Conservation (phyloP, 2,113 vertebrate genomes). For the Regulus satrapa region DNA sequence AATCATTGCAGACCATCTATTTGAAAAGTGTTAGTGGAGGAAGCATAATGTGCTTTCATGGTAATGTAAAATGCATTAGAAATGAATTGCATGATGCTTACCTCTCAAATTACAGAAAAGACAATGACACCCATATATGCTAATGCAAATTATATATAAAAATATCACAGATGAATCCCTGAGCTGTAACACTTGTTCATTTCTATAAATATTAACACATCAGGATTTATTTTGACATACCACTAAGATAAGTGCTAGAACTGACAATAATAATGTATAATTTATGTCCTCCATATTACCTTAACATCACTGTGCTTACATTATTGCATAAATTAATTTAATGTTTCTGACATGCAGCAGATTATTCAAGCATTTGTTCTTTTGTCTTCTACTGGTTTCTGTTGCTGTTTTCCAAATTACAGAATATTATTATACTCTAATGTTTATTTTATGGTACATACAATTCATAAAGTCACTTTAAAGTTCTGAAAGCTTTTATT, state of each 20-base stretch:
- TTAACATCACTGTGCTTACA: slow-evolving; percentile 77
- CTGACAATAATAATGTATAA: slow-evolving; percentile 82
- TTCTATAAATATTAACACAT: slow-evolving; percentile 79
- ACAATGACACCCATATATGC: slow-evolving; percentile 64
- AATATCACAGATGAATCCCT: slow-evolving; percentile 63
- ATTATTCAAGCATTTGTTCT: slow-evolving; percentile 76
- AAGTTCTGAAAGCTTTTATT: slow-evolving; percentile 66
- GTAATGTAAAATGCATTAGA: slow-evolving; percentile 69
- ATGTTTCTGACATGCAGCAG: slow-evolving; percentile 74
- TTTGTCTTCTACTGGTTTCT: slow-evolving; percentile 66
- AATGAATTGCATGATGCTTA: slow-evolving; percentile 63
- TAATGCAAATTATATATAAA: slow-evolving; percentile 65
- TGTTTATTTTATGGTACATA: slow-evolving; percentile 62
- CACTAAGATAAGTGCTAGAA: slow-evolving; percentile 77
- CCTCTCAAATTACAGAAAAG: slow-evolving; percentile 66
- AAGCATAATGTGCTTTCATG: slow-evolving; percentile 63
- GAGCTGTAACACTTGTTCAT: slow-evolving; percentile 74
- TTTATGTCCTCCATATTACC: slow-evolving; percentile 79
- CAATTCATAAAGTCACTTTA: slow-evolving; percentile 65
- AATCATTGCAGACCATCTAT: slow-evolving; percentile 47
- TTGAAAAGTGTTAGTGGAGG: slow-evolving; percentile 12
- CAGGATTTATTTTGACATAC: slow-evolving; percentile 76
- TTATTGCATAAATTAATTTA: slow-evolving; percentile 83
- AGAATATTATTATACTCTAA: slow-evolving; percentile 66
- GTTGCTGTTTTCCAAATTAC: slow-evolving; percentile 63